Conservation (phyloP, 2,113 vertebrate genomes). For the Passer domesticus region DNA sequence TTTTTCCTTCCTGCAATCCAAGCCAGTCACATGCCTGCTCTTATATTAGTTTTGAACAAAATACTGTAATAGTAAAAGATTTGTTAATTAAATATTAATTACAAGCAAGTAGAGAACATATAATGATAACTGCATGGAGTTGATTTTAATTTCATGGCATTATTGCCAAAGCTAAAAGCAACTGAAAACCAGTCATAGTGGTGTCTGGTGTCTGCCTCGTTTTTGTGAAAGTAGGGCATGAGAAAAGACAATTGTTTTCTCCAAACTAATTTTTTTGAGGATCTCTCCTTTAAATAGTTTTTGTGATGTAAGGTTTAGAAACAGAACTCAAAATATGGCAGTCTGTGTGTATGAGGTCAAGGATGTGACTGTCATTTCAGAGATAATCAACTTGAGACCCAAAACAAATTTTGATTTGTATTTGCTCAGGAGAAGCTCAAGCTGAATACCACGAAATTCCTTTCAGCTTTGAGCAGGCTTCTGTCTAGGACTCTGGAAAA, state of each 20-base stretch:
- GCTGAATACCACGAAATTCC: background rate
- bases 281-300: background rate
- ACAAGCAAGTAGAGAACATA: background rate
- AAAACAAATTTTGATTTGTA: background rate
- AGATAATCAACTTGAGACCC: background rate
- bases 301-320: background rate
- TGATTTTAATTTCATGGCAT: background rate
- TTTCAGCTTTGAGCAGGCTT: background rate
- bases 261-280: background rate
- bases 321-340: background rate
- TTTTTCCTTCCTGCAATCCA: background rate
- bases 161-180: background rate
- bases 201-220: background rate
- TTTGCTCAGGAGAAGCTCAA: background rate
- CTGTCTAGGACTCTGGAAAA: background rate
- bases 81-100: background rate
- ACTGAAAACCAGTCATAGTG: background rate
- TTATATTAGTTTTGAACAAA: background rate
- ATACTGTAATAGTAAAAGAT: background rate
- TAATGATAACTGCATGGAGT: background rate
- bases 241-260: background rate
- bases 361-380: background rate
- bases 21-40: background rate
- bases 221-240: background rate
- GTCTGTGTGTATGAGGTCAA: background rate